Evolutionary conservation across 2,113 vertebrate species (phyloP), one percentile per base, ranked within the genome.

Genomic region (Chrysemys picta): DNA sequence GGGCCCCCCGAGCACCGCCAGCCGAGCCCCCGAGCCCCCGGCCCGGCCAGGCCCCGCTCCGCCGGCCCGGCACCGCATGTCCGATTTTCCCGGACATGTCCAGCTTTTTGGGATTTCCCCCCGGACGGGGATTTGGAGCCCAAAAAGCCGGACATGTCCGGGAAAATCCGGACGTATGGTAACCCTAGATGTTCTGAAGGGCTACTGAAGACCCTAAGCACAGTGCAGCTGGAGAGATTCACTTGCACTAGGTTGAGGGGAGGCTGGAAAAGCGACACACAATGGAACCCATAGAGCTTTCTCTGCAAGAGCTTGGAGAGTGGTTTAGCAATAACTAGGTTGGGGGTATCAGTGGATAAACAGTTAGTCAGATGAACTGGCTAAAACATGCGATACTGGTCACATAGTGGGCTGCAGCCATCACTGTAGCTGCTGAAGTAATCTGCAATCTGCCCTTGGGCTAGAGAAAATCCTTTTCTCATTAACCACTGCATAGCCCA

Each of bases 161-260:
- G n/a, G n/a, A n/a, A n/a, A n/a, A n/a, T n/a, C n/a, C n/a, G n/a
- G n/a, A n/a, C n/a, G n/a, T n/a, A n/a, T n/a, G n/a, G n/a, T n/a
- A n/a, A n/a, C n/a, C n/a, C n/a, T n/a, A n/a, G 72, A 87, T 10
- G 45, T 72, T 84, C 79, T 25, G 9, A 85, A 85, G 22, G 2
- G 3, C 59, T 13, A 89, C 7, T 47, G 12, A 45, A 53, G 69
- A 22, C 24, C 27, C 78, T 42, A 80, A 69, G 45, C 6, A 56
- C 1, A 59, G 10, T 1, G 4, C 11, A 38, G 24, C 25, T 69
- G 82, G 87, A 90, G 3, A 0, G 0, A 56, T 49, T 72, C 35
- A 45, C 82, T 81, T 38, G 24, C 0, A 2, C 50, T 45, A 9
- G 29, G 42, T 42, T 4, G 1, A 2, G 13, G 76, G 25, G 47